Conservation (phyloP, 2,113 vertebrate genomes). For the Guaruba guarouba region DNA sequence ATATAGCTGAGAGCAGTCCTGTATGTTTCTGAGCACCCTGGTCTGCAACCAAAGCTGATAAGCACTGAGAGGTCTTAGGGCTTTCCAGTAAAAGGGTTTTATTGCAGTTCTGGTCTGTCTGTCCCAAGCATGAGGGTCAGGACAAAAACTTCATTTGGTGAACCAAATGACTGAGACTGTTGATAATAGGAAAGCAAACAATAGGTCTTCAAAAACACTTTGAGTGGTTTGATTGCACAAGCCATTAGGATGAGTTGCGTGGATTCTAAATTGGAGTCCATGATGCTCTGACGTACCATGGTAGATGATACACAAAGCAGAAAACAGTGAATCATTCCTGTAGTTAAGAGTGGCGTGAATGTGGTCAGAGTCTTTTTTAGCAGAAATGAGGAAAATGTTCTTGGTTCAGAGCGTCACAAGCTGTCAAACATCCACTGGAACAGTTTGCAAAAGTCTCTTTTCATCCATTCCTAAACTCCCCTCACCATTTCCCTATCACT, state of each 20-base stretch:
- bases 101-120: background rate
- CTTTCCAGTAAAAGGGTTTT: background rate
- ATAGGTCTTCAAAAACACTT: background rate
- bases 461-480: background rate
- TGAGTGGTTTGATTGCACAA: background rate
- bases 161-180: background rate
- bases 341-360: background rate
- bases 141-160: background rate
- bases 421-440: background rate
- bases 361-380: background rate
- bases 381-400: background rate
- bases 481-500: background rate
- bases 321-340: background rate
- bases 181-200: background rate
- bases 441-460: background rate
- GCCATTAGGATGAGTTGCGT: background rate
- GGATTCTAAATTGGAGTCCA: background rate
- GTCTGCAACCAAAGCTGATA: background rate
- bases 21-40: background rate
- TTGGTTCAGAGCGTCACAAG: background rate
- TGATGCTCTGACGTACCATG: fast-evolving
- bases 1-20: background rate
- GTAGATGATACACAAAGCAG: background rate
- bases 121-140: background rate
- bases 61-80: background rate